Conservation (phyloP, 2,888 invertebrate genomes). For the Sesia bembeciformis region DNA sequence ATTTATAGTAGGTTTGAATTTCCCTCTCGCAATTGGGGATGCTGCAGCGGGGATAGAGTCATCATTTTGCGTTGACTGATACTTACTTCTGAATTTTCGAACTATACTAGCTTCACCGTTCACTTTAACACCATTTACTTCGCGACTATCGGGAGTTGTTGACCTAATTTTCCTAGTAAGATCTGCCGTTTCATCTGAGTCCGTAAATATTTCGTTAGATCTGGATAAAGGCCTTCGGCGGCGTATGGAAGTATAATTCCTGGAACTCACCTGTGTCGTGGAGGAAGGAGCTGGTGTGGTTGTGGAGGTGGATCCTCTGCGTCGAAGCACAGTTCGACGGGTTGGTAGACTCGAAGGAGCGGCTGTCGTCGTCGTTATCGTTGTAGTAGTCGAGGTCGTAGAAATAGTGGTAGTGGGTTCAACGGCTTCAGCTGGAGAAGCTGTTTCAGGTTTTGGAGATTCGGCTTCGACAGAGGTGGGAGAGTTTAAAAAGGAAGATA, state of each 20-base stretch:
- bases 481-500: conserved; percentile 57
- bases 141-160: conserved; percentile 64
- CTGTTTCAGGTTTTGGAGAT: conserved; percentile 26
- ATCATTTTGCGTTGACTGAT: conserved; percentile 26
- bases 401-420: conserved; percentile 28
- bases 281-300: conserved; percentile 32
- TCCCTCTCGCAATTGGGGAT: conserved; percentile 43
- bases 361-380: conserved; percentile 25
- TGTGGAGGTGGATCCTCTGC: conserved; percentile 21
- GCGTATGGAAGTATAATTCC: conserved; percentile 62
- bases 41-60: conserved; percentile 57
- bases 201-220: conserved; percentile 55
- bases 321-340: conserved; percentile 20
- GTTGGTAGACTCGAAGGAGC: conserved; percentile 24
- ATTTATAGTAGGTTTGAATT: conserved; percentile 39
- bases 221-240: conserved; percentile 51
- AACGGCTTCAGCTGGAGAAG: conserved; percentile 24
- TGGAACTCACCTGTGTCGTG: conserved; percentile 72
- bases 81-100: conserved; percentile 38
- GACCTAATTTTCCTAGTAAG: conserved; percentile 55
- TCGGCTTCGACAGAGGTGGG: conserved; percentile 22
- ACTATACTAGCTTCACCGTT: conserved; percentile 19
- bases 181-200: conserved; percentile 37
- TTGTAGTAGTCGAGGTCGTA: conserved; percentile 29
- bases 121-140: conserved; percentile 28